Base-by-base conservation (phyloP, 2,888 invertebrate genomes). In the Tiliacea citrago region DNA sequence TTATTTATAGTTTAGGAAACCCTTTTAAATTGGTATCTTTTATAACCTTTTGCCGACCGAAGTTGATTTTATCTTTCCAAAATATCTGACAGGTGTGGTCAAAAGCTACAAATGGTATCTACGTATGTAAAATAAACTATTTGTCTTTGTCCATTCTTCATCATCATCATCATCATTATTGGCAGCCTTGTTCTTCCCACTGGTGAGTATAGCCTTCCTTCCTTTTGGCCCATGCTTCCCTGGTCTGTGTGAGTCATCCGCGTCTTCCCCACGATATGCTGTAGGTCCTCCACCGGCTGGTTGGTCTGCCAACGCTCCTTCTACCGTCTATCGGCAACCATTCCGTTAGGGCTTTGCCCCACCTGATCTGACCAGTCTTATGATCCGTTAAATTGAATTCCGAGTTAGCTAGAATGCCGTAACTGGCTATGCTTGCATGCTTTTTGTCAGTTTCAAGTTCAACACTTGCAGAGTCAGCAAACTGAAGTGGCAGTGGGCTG, bases 361-460 rank as follows among this genome's bases (percentile, higher is more conserved):
- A 62, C 9, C n/a, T 10, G 62, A 10, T 18, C 16, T 24, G 9
- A 45, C 6, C 45, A 7, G 7, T n/a, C 1, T 58, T 21, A 10
- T 10, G 2, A 21, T 29, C 16, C 10, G 2, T 24, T 21, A 55
- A 53, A 45, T 35, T 24, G 29, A 29, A 69, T 63, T 51, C 8
- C 21, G 18, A 39, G 55, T 39, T 29, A 70, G 13, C 18, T 35
- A 51, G 58, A 73, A 55, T 8, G 8, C 13, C 39, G 16, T 55
- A 45, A 73, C 35, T 45, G 47, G 42, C 42, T 45, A 51, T 12
- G 7, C 39, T 47, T n/a, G 53, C 18, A 62, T 55, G 39, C 57
- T 68, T 39, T 78, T 80, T 73, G n/a, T 77, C 71, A 77, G 49
- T 73, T 42, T 24, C 72, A 79, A 68, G 47, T 68, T 82, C 62